A percentile compares a stretch with the other conserved stretches of the same genome.
Conservation (phyloP, 1,140 invertebrate genomes). For the Platorchestia sp. region DNA sequence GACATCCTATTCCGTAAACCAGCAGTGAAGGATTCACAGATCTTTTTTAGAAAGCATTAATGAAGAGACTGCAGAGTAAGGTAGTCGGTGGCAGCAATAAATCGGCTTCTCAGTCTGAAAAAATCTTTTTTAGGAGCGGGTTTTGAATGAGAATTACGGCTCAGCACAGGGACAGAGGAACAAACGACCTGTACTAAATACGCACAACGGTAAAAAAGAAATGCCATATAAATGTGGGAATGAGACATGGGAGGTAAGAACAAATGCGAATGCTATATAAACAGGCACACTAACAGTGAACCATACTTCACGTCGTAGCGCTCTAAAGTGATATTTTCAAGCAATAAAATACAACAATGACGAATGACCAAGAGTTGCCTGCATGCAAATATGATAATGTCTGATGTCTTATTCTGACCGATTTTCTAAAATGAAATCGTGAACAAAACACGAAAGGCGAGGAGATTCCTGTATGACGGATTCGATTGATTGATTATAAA, state of each 20-base stretch:
- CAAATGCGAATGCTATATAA: neutral
- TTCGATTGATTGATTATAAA: too few species aligned
- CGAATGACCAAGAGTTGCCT: too few species aligned
- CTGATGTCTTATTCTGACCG: too few species aligned
- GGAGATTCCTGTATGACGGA: too few species aligned
- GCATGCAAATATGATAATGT: too few species aligned
- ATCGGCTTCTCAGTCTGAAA: neutral
- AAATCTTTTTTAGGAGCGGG: neutral
- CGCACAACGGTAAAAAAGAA: neutral
- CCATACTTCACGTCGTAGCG: too few species aligned
- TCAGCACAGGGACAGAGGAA: neutral
- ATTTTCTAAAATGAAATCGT: too few species aligned
- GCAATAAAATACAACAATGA: too few species aligned
- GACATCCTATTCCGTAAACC: neutral
- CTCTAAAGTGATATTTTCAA: too few species aligned
- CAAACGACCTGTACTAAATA: neutral
- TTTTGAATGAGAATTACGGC: neutral
- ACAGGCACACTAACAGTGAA: neutral
- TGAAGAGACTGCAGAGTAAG: neutral
- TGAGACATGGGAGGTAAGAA: neutral
- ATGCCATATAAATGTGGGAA: neutral
- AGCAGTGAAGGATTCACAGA: neutral
- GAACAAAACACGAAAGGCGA: too few species aligned
- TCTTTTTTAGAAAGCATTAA: neutral
- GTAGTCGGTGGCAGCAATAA: neutral